Evolutionary conservation across 2,797 vertebrate species (phyloP).

Genomic region (Gorsachius magnificus): DNA sequence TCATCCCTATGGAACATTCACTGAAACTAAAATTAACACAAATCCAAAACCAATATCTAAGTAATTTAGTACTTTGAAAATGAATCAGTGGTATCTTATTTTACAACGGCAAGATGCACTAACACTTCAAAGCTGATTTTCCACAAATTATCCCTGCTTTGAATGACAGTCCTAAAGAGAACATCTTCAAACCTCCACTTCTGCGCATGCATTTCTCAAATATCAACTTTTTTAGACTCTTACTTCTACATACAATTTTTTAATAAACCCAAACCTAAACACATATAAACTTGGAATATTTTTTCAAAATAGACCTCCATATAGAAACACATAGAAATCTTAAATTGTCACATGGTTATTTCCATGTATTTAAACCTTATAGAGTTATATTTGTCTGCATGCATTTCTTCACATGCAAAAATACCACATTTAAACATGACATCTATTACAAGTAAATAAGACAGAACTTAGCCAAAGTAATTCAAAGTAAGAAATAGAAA

Average conservation of each 20-base stretch:
- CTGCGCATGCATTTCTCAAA: not conserved
- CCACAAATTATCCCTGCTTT: not conserved
- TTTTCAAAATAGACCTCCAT: not conserved
- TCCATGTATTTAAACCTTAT: not conserved
- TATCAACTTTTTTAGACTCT: not conserved
- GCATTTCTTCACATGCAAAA: not conserved
- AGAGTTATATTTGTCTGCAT: not conserved
- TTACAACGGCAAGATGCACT: not conserved
- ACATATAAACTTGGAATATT: not conserved
- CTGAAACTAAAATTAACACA: not conserved
- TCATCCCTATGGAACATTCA: not conserved
- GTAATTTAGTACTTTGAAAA: not conserved
- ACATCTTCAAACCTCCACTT: not conserved
- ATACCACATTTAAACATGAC: not conserved
- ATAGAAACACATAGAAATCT: not conserved
- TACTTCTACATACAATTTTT: not conserved
- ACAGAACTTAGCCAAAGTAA: slow-evolving; percentile 6
- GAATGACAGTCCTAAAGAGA: not conserved
- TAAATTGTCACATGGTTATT: not conserved
- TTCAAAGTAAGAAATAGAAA: slow-evolving; percentile 14
- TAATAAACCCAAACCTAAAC: not conserved
- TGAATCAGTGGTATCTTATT: not conserved
- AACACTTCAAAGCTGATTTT: not conserved
- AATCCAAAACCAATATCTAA: not conserved
- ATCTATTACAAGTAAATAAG: not conserved